These are phyloP conservation scores for Cephalopterus ornatus DNA, from an alignment of 2,113 vertebrate species.

Conservation along the genomic window DNA sequence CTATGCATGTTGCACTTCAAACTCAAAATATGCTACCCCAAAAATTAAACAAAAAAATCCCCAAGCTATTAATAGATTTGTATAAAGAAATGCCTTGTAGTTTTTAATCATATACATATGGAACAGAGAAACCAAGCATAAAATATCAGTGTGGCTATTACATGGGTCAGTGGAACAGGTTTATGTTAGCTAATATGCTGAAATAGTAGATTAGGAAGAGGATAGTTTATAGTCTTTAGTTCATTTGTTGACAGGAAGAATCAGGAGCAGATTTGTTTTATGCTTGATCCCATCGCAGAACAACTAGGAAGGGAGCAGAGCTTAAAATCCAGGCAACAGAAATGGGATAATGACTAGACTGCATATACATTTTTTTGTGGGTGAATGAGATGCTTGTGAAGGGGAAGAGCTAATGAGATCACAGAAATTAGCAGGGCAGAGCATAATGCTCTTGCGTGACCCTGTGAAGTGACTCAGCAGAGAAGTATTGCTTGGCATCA, in stretches of 20 bases:
- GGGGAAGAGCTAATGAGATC: conserved; percentile 9
- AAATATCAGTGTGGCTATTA: conserved; percentile 59
- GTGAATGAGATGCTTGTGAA: conserved; percentile 29
- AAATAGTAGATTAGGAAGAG: conserved; percentile 27
- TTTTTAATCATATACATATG: conserved; percentile 69
- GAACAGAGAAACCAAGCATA: conserved; percentile 39
- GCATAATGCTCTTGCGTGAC: background rate
- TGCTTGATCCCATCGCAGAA: conserved; percentile 43
- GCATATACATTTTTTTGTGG: background rate
- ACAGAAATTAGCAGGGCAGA: background rate
- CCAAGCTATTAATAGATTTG: conserved; percentile 44
- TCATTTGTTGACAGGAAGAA: conserved; percentile 69
- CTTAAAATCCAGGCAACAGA: conserved; percentile 48
- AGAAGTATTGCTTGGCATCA: background rate
- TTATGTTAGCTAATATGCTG: conserved; percentile 46
- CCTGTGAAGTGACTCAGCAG: background rate
- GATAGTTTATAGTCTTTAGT: conserved; percentile 62
- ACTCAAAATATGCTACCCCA: background rate
- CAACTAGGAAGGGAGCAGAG: background rate
- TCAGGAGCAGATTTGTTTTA: conserved; percentile 63
- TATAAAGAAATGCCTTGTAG: conserved; percentile 61
- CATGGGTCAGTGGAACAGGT: conserved; percentile 50
- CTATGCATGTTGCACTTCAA: background rate
- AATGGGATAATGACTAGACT: conserved; percentile 1
- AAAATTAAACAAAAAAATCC: background rate